Conservation (phyloP, 2,888 invertebrate genomes). For the Eumacrocentrus americanus region DNA sequence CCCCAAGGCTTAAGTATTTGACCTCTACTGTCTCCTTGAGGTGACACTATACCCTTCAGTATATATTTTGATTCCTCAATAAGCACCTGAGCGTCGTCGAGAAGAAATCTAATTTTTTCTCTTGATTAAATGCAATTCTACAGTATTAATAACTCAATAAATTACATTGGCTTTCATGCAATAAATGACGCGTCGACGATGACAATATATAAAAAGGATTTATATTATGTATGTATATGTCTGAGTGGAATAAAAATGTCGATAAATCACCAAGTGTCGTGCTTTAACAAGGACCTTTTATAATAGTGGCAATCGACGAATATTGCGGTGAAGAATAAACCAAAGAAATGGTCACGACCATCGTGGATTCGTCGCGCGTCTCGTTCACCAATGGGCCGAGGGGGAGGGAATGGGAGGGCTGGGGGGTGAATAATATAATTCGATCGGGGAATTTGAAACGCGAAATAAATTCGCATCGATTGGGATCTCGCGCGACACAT, state of each 20-base stretch:
- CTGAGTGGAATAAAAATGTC: not conserved
- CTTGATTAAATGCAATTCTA: not conserved
- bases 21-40: conserved; percentile 26
- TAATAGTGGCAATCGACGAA: conserved; percentile 6
- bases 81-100: not conserved
- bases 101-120: too few relatives aligned
- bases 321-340: conserved; percentile 1
- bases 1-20: conserved; percentile 38
- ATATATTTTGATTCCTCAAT: too few relatives aligned
- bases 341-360: too few relatives aligned
- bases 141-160: conserved; percentile 6
- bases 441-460: conserved; percentile 5
- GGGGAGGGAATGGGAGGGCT: not conserved
- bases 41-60: not conserved
- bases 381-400: not conserved
- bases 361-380: not conserved
- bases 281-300: conserved; percentile 6
- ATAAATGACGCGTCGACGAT: conserved; percentile 14
- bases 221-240: not conserved
- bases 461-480: conserved; percentile 13
- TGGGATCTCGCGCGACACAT: conserved; percentile 14
- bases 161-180: conserved; percentile 5
- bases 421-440: conserved; percentile 4
- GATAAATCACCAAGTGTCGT: conserved; percentile 15
- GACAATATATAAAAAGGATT: not conserved